A percentile compares a stretch with the other conserved stretches of the same genome.
Conservation (phyloP, 2,888 invertebrate genomes). For the Chymomyza amoena region DNA sequence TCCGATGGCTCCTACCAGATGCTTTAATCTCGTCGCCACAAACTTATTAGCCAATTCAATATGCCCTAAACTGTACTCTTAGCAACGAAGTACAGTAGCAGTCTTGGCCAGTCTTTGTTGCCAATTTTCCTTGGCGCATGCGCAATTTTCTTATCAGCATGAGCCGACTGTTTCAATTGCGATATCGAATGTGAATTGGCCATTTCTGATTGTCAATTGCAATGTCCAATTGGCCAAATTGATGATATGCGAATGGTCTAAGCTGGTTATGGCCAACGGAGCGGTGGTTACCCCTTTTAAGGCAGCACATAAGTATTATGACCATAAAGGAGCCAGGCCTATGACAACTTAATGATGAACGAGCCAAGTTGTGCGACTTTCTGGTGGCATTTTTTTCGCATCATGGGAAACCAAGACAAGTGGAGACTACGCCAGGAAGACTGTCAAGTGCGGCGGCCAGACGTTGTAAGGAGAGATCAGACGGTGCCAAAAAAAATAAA, state of each 20-base stretch:
- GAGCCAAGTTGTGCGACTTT: not conserved
- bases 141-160: slow-evolving; percentile 18
- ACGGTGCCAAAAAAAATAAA: slow-evolving; percentile 19
- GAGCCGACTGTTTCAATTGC: slow-evolving; percentile 7
- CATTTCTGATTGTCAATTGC: slow-evolving; percentile 6
- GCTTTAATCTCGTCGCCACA: not conserved
- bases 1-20: too few relatives aligned
- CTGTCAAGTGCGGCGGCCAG: slow-evolving; percentile 18
- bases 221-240: slow-evolving; percentile 16
- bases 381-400: slow-evolving; percentile 1
- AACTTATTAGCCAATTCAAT: not conserved
- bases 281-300: slow-evolving; percentile 29
- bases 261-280: slow-evolving; percentile 13
- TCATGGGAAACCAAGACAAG: slow-evolving; percentile 27
- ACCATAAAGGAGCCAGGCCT: slow-evolving; percentile 14
- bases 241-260: slow-evolving; percentile 9
- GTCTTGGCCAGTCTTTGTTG: not conserved
- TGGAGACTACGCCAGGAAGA: slow-evolving; percentile 19
- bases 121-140: not conserved
- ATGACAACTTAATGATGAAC: slow-evolving; percentile 49
- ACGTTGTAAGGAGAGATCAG: not conserved
- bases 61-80: not conserved
- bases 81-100: not conserved
- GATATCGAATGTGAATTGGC: slow-evolving; percentile 28
- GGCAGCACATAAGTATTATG: slow-evolving; percentile 19